Percentiles rank a stretch among this genome's conserved stretches.
Evolutionary conservation across 2,797 vertebrate genomes (phyloP).

Genomic region (Zenarchopterus dispar): DNA sequence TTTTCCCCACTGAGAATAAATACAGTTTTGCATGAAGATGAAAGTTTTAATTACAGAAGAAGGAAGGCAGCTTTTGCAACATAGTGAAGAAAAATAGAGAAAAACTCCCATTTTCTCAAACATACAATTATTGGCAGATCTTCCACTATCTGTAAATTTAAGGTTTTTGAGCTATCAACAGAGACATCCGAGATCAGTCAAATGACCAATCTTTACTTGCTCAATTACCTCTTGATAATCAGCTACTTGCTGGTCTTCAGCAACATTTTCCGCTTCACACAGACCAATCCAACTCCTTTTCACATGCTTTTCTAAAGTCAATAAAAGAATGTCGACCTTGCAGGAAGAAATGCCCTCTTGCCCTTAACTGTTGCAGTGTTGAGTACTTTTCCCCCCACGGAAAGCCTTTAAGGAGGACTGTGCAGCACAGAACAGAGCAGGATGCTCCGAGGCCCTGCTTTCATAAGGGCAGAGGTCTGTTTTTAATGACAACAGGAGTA

Average conservation of each 20-base stretch:
- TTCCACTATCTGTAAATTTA: conserved; percentile 5
- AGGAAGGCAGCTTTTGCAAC: conserved; percentile 6
- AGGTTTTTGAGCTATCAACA: conserved; percentile 6
- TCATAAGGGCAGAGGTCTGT: conserved; percentile 72
- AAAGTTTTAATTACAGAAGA: conserved; percentile 15
- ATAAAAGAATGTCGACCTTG: conserved; percentile 55
- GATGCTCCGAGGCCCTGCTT: conserved; percentile 50
- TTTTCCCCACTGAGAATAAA: conserved; percentile 38
- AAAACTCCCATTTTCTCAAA: not conserved
- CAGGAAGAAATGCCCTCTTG: conserved; percentile 47
- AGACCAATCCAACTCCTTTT: conserved; percentile 24
- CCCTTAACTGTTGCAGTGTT: conserved; percentile 47
- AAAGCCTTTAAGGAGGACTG: conserved; percentile 53
- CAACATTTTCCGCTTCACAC: conserved; percentile 40
- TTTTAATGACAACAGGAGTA: conserved; percentile 78
- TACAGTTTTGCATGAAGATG: conserved; percentile 25
- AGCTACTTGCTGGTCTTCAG: conserved; percentile 40
- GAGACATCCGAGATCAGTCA: conserved; percentile 23
- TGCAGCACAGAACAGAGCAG: conserved; percentile 59
- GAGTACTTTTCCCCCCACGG: conserved; percentile 43
- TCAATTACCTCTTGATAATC: conserved; percentile 49
- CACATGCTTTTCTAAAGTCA: conserved; percentile 56
- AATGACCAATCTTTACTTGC: conserved; percentile 6
- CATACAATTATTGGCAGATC: not conserved
- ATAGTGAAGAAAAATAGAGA: not conserved